Percentiles rank a stretch among this genome's conserved stretches.
phyloP scores from a whole-genome alignment of 2,888 invertebrate genomes.

The Hedya salicella region DNA sequence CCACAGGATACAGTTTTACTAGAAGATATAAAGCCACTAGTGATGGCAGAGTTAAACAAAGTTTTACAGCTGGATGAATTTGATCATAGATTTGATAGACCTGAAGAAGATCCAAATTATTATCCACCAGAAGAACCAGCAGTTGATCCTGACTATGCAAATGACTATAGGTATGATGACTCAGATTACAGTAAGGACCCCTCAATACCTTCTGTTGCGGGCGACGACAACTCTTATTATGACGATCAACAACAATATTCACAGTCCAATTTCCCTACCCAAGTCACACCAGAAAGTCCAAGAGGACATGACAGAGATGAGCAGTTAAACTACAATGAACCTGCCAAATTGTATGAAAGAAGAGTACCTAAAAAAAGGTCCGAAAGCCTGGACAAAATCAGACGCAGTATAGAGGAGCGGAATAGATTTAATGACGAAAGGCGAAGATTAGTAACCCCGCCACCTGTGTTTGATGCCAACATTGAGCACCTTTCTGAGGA shows the following conservation, averaged over 20 bases:
- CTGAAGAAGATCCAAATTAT: conserved; percentile 50
- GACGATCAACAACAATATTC: conserved; percentile 21
- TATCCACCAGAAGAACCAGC: conserved; percentile 49
- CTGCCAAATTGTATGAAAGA: conserved; percentile 60
- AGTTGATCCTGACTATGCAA: conserved; percentile 14
- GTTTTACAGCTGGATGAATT: conserved; percentile 78
- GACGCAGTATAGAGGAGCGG: conserved; percentile 46
- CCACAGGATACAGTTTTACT: conserved; percentile 84
- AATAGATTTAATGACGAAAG: conserved; percentile 50
- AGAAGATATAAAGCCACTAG: conserved; percentile 85
- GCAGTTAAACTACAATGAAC: conserved; percentile 47
- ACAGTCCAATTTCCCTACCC: conserved; percentile 13
- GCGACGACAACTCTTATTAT: conserved; percentile 24
- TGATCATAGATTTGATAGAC: conserved; percentile 58
- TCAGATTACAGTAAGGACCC: conserved; percentile 2
- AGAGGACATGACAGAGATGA: conserved; percentile 13
- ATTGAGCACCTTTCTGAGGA: conserved; percentile 68
- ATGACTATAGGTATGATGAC: conserved; percentile 23
- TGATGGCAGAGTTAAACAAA: conserved; percentile 85
- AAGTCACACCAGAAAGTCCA: conserved; percentile 32
- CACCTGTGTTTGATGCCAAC: conserved; percentile 67
- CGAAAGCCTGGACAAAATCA: conserved; percentile 46
- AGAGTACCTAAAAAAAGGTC: conserved; percentile 51
- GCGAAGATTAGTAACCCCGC: conserved; percentile 47
- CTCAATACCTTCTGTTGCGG: not conserved